phyloP scores from a whole-genome alignment of 2,888 invertebrate species.

The Caenorhabditis macrosperma region DNA sequence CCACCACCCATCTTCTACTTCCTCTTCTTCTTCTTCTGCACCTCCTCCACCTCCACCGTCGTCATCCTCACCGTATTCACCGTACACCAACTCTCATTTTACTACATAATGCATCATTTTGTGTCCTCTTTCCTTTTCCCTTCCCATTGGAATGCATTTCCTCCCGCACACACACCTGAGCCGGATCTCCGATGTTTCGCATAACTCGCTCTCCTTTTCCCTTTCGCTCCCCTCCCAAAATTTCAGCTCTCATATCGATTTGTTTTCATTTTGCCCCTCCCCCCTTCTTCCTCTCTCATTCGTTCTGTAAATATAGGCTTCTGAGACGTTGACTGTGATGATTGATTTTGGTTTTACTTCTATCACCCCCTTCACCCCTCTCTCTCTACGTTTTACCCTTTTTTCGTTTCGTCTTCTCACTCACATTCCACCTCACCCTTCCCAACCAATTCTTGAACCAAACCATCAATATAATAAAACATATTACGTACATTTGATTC shows the following conservation, averaged over 20 bases:
- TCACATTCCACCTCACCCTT: neutral
- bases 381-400: neutral
- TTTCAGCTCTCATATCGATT: neutral
- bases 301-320: neutral
- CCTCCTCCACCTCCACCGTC: slow-evolving; percentile 30
- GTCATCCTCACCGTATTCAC: slow-evolving; percentile 30
- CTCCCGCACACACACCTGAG: slow-evolving; percentile 15
- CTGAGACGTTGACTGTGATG: neutral
- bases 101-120: slow-evolving; percentile 21
- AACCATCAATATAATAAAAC: neutral
- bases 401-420: too few relatives aligned
- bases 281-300: neutral
- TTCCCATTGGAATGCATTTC: neutral
- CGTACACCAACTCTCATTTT: slow-evolving; percentile 44
- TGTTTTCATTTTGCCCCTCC: neutral
- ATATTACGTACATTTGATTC: slow-evolving; percentile 6
- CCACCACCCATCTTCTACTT: slow-evolving; percentile 24
- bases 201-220: slow-evolving; percentile 4
- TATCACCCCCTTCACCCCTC: neutral
- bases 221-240: neutral
- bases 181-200: slow-evolving; percentile 38
- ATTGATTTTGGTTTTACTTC: neutral
- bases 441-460: neutral
- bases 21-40: slow-evolving; percentile 38
- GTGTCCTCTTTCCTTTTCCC: slow-evolving; percentile 7